phyloP scores from a whole-genome alignment of 2,888 invertebrate genomes.

The Volucella zonaria region DNA sequence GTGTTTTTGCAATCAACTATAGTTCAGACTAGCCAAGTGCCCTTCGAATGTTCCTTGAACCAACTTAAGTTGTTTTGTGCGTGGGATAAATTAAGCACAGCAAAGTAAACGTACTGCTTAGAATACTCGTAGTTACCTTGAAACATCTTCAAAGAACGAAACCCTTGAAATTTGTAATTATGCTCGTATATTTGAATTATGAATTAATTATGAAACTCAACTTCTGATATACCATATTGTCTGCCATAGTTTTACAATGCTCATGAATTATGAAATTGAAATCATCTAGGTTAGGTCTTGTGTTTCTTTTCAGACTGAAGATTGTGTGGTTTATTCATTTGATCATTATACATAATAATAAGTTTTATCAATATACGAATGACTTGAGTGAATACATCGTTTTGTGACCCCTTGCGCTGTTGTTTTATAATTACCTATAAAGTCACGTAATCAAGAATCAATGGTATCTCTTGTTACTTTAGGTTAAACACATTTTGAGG shows the following conservation, averaged over 20 bases:
- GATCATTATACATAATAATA: no score
- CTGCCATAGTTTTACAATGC: background rate
- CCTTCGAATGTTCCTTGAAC: background rate
- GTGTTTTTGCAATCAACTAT: constrained; percentile 15
- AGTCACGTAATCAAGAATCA: no score
- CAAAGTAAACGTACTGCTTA: constrained; percentile 14
- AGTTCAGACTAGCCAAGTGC: background rate
- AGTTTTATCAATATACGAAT: no score
- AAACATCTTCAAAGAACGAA: constrained; percentile 19
- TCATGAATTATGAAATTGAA: no score
- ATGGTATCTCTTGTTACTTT: no score
- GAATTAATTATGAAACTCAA: background rate
- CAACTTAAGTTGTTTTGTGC: background rate
- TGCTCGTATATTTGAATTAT: constrained; percentile 24
- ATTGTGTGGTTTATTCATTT: no score
- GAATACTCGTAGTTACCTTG: constrained; percentile 22
- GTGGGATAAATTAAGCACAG: background rate
- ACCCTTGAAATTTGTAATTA: constrained; percentile 53
- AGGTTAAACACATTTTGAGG: no score
- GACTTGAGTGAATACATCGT: no score
- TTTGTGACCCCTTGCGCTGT: no score
- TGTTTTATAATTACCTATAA: no score
- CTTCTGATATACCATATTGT: constrained; percentile 3
- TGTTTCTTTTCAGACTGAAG: no score
- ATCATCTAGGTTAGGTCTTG: no score